phyloP scores from a whole-genome alignment of 1,140 invertebrate genomes.

The Asobara japonica region DNA sequence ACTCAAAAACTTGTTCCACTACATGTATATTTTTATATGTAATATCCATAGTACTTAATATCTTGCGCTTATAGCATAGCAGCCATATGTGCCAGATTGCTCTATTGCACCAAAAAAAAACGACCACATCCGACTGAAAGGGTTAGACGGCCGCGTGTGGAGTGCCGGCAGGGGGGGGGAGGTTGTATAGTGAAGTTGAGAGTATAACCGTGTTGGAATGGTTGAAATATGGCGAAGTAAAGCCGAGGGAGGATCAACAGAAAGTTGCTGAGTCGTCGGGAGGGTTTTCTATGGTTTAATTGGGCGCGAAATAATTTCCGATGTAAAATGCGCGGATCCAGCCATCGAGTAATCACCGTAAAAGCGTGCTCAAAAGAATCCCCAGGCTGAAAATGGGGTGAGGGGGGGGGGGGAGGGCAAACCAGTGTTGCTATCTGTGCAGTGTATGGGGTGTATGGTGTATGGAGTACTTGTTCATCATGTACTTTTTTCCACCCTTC shows the following conservation, averaged over 20 bases:
- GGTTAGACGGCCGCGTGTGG: background rate
- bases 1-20: too few relatives aligned
- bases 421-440: background rate
- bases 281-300: conserved; percentile 65
- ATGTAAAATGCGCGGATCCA: conserved; percentile 61
- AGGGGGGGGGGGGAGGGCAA: too few relatives aligned
- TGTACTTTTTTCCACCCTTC: background rate
- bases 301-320: conserved; percentile 67
- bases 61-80: too few relatives aligned
- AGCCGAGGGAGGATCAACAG: background rate
- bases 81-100: too few relatives aligned
- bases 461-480: conserved; percentile 3
- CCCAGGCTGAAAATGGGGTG: too few relatives aligned
- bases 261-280: conserved; percentile 40
- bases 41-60: too few relatives aligned
- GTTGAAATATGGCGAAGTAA: background rate
- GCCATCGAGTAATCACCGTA: conserved; percentile 63
- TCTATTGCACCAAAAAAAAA: too few relatives aligned
- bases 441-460: background rate
- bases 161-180: background rate
- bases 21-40: too few relatives aligned
- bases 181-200: background rate
- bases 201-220: background rate
- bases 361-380: conserved; percentile 56
- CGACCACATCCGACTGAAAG: background rate